phyloP scores from a whole-genome alignment of 2,888 invertebrate species.

The Trichogramma dendrolimi region DNA sequence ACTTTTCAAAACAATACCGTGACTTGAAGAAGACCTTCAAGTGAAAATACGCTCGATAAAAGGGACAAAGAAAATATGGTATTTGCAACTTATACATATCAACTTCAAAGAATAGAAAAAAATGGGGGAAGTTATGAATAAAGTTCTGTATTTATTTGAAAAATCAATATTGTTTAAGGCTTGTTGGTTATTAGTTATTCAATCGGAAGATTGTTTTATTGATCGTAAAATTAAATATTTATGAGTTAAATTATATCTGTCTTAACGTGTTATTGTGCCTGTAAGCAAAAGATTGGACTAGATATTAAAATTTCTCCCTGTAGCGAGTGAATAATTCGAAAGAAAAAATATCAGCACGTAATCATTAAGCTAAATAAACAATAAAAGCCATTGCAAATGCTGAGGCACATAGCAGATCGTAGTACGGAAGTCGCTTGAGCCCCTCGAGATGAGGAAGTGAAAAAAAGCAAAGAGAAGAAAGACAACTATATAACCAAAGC shows the following conservation, averaged over 20 bases:
- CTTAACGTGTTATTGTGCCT: no score
- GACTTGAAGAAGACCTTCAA: constrained; percentile 14
- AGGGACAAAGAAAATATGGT: constrained; percentile 10
- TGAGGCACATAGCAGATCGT: background rate
- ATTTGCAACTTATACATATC: no score
- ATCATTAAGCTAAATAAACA: background rate
- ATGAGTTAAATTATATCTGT: no score
- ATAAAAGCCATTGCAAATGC: background rate
- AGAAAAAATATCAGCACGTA: no score
- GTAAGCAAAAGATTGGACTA: no score
- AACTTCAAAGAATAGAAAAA: background rate
- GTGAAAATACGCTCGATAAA: background rate
- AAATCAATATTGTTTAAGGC: no score
- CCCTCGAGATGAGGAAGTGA: background rate
- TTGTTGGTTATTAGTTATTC: no score
- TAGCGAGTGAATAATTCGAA: no score
- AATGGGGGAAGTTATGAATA: constrained; percentile 16
- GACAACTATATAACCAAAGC: background rate
- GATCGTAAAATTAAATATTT: no score
- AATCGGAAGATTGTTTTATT: no score
- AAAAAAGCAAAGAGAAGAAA: background rate
- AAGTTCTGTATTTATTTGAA: background rate
- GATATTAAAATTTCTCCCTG: no score
- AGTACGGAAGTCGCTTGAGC: background rate
- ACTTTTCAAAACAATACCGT: constrained; percentile 1